Evolutionary conservation across 53 echinoderm and acorn worm genomes (phyloP).

Genomic region (Paracentrotus lividus): DNA sequence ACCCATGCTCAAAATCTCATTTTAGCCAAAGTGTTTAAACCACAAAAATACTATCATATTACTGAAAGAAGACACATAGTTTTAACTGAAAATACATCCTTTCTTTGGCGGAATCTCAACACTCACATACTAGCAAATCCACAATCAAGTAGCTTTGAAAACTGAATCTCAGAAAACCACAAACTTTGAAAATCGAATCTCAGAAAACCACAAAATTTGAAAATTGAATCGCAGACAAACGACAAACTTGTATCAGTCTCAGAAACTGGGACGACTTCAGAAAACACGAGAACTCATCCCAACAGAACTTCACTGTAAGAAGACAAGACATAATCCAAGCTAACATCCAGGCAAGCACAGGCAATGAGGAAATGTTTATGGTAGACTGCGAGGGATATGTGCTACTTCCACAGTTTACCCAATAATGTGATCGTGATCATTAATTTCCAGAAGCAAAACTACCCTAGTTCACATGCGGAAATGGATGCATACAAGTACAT

Average conservation of each 20-base stretch:
- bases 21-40: too few species aligned
- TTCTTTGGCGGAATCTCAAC: not conserved
- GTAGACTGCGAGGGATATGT: not conserved
- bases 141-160: not conserved
- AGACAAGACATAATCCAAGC: not conserved
- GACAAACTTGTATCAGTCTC: not conserved
- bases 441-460: constrained; percentile 24
- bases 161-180: not conserved
- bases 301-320: not conserved
- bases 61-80: not conserved
- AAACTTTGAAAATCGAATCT: too few species aligned
- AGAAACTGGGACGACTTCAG: not conserved
- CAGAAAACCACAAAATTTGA: not conserved
- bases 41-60: too few species aligned
- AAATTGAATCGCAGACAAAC: not conserved
- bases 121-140: not conserved
- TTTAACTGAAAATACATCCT: not conserved
- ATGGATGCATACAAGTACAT: too few species aligned
- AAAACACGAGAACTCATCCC: not conserved
- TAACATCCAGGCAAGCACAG: too few species aligned
- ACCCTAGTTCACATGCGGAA: not conserved
- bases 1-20: too few species aligned
- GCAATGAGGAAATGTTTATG: not conserved
- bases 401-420: constrained; percentile 25
- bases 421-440: not conserved